phyloP scores from a whole-genome alignment of 2,888 invertebrate genomes.

The Scaptomyza caliginosa region DNA sequence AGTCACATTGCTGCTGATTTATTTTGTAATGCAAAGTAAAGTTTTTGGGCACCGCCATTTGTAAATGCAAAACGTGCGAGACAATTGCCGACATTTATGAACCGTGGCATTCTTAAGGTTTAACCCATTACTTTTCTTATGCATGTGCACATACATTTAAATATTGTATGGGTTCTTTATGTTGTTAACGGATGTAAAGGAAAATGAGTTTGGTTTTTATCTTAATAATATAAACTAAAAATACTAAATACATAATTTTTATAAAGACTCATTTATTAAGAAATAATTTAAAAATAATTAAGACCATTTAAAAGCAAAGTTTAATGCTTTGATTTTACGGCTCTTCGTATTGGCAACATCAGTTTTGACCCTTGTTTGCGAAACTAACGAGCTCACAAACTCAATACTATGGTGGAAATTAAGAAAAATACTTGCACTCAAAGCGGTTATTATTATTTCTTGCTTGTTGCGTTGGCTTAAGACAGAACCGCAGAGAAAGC shows the following conservation, averaged over 20 bases:
- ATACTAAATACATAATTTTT: background rate
- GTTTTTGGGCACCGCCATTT: slow-evolving; percentile 61
- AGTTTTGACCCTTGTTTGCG: slow-evolving; percentile 27
- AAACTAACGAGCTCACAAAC: slow-evolving; percentile 39
- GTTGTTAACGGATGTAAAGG: background rate
- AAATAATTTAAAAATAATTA: background rate
- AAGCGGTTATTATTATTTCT: slow-evolving; percentile 68
- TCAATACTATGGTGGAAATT: slow-evolving; percentile 51
- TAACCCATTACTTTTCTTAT: slow-evolving; percentile 3
- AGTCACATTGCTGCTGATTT: slow-evolving; percentile 79
- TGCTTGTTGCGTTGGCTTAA: slow-evolving; percentile 14
- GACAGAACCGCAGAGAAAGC: background rate
- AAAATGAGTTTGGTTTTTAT: too few relatives aligned
- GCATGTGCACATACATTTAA: slow-evolving; percentile 1
- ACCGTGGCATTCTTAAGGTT: slow-evolving; percentile 37
- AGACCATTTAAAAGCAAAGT: slow-evolving; percentile 20
- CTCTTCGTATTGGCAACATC: slow-evolving; percentile 6
- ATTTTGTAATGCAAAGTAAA: slow-evolving; percentile 76
- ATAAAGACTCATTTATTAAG: background rate
- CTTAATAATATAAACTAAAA: background rate
- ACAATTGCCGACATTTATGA: slow-evolving; percentile 66
- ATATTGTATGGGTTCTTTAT: background rate
- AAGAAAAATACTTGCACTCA: slow-evolving; percentile 65
- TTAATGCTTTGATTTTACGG: slow-evolving; percentile 35
- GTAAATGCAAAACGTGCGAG: slow-evolving; percentile 67